Base-by-base conservation (phyloP, 2,797 vertebrate genomes). In the Serranus cabrilla region DNA sequence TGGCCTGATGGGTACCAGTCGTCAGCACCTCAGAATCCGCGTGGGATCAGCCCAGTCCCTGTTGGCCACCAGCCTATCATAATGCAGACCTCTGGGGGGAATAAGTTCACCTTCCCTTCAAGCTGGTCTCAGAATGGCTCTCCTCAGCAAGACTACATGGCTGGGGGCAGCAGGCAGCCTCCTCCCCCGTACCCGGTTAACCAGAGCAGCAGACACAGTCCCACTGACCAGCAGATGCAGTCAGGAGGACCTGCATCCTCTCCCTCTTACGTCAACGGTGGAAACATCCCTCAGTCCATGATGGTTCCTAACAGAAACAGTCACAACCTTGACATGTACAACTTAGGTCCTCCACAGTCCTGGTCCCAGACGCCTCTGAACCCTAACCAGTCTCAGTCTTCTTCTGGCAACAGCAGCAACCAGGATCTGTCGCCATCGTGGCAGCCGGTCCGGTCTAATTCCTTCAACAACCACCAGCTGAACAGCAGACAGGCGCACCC, bases 21-120 rank as follows among this genome's bases (percentile, higher is more conserved):
- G n/a, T 90, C 96, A 14, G 84, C 95, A 0, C 87, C 97, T 66
- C 97, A 96, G 89, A 95, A 93, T 68, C 98, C 97, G 89, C 96
- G 97, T 59, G 95, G 96, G 10, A 96, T 99, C 66, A 97, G 93
- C 65, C 92, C 97, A 3, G 96, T 96, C 62, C 96, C 97, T 5
- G 83, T 97, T 85, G 96, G 96, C 71, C 96, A 98, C 72, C 98
- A 98, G 77, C 97, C 97, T 21, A 98, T 99, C 87, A 98, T 99
- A 87, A 99, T 98, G 97, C 98, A 97, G 88, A 96, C 91, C 78
- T 94, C 96, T 11, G 95, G 93, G n/a, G 95, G 93, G 18, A 98
- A 82, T 82, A 99, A 98, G 86, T 98, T 97, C 77, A 96, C 83
- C 80, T 98, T 97, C 84, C 93, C 97, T 2, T 74, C 97, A 1